These are phyloP conservation scores for Pteruthius melanotis DNA, from an alignment of 2,113 vertebrate species.

Conservation along the genomic window DNA sequence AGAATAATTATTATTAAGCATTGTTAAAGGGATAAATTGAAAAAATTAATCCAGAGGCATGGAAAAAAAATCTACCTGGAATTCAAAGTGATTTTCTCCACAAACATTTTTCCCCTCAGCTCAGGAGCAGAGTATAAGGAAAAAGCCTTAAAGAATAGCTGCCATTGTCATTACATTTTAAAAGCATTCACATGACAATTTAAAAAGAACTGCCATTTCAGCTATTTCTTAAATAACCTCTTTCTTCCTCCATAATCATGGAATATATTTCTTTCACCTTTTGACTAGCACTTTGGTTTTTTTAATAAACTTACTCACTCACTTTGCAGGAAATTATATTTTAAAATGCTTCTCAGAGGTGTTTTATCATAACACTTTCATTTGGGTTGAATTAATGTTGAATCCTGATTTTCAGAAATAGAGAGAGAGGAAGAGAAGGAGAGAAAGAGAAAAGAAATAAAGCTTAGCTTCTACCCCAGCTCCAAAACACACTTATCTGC, in stretches of 20 bases:
- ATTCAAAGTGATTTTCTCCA: conserved; percentile 58
- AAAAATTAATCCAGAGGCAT: not conserved
- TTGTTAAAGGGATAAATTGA: not conserved
- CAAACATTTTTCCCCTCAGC: conserved; percentile 10
- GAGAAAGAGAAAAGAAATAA: not conserved
- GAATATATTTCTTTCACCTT: conserved; percentile 74
- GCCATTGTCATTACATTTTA: conserved; percentile 42
- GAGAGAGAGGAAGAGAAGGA: not conserved
- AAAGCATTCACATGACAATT: conserved; percentile 64
- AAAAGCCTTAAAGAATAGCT: conserved; percentile 63
- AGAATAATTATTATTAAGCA: not conserved
- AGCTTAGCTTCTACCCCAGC: not conserved
- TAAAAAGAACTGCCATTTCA: conserved; percentile 71
- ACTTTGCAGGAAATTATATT: conserved; percentile 67
- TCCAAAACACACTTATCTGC: conserved; percentile 39
- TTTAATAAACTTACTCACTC: conserved; percentile 72
- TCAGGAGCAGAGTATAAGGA: conserved; percentile 36
- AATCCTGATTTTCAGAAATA: conserved; percentile 34
- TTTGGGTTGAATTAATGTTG: conserved; percentile 63
- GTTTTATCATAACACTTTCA: conserved; percentile 63
- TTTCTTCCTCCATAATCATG: conserved; percentile 66
- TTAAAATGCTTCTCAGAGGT: conserved; percentile 57
- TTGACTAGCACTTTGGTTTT: conserved; percentile 58
- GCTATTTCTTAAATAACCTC: conserved; percentile 72
- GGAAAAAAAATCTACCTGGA: not conserved